Evolutionary conservation across 2,797 vertebrate genomes (phyloP), one percentile per base, ranked within the genome.

Genomic region (Coendou prehensilis): DNA sequence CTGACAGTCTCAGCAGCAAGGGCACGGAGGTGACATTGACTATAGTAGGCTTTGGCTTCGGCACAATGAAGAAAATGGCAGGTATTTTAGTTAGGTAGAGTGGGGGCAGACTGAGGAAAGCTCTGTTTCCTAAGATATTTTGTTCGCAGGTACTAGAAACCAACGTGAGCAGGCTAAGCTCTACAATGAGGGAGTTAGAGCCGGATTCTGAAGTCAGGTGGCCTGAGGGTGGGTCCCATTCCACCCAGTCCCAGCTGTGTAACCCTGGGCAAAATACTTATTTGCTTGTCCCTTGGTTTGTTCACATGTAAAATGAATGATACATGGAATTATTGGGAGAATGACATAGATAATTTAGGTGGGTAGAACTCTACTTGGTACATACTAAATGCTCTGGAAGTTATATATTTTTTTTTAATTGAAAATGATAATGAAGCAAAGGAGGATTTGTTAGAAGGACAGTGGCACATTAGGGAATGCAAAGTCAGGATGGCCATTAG

Each of bases 291-390:
- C 47, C 52, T 83, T 54, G 11, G 37, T 67, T 83, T 90, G n/a
- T 88, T 81, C 5, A 5, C 52, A 45, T 30, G 8, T 61, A 76
- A 96, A 81, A 84, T 92, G 59, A 95, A 45, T 87, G 33, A 75
- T 28, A 15, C 30, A 73, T 54, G 41, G 33, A 85, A 20, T 80
- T 92, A 63, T 17, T 88, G 6, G 45, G 30, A 90, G 9, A 1
- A 85, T 91, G 81, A 71, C 22, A n/a, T 59, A 76, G 20, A 59
- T 59, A 57, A 93, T 75, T 59, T 75, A 63, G 47, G 13, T 33
- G 18, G 50, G 61, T 83, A 33, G 6, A 90, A 79, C 20, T n/a
- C 73, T 87, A 50, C 20, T 5, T 64, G 23, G 22, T 22, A 52
- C 10, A 9, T 23, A 80, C 5, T 75, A 79, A 84, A 73, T 89